Base-by-base conservation (phyloP, 2,113 vertebrate genomes). In the Urocynchramus pylzowi region DNA sequence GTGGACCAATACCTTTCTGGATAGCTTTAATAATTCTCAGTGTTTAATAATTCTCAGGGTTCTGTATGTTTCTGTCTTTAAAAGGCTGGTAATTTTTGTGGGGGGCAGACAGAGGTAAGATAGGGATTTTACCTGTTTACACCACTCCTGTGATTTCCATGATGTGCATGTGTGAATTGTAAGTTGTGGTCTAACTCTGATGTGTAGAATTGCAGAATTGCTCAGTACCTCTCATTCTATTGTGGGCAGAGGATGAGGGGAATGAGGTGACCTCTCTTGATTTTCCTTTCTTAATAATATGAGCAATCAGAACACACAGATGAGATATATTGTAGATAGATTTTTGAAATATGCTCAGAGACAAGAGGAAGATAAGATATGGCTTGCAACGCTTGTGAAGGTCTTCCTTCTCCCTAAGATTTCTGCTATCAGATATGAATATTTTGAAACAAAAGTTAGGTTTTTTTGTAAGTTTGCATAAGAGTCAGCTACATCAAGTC, bases 141-240 rank as follows among this genome's bases (percentile, higher is more conserved):
- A 41, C 19, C 11, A 10, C 53, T 89, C 35, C 31, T 84, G 39
- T 31, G 11, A 37, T 67, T 91, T 89, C 21, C 37, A 4, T 5
- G 27, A 3, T 3, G 4, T 56, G 4, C 18, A 3, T 15, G 23
- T 1, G 1, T 61, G 54, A 77, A 44, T 53, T 5, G 1, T 16
- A 35, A n/a, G 8, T 27, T 39, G 31, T 69, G 21, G 12, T 84
- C 64, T 12, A 18, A 19, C 30, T 90, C 47, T 81, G 35, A 35
- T 45, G 8, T 33, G 30, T 13, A 49, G 50, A 92, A 22, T 15
- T 84, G 44, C 27, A 61, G 59, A 92, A n/a, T 19, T 84, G 24
- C 19, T 91, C 3, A 0, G 13, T 59, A 3, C 41, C 11, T 76
- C 35, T 60, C 20, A 28, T 44, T 42, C 2, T 17, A 4, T 11